Evolutionary conservation across 2,797 vertebrate species (phyloP).

Genomic region (Phrynocephalus vlangalii): DNA sequence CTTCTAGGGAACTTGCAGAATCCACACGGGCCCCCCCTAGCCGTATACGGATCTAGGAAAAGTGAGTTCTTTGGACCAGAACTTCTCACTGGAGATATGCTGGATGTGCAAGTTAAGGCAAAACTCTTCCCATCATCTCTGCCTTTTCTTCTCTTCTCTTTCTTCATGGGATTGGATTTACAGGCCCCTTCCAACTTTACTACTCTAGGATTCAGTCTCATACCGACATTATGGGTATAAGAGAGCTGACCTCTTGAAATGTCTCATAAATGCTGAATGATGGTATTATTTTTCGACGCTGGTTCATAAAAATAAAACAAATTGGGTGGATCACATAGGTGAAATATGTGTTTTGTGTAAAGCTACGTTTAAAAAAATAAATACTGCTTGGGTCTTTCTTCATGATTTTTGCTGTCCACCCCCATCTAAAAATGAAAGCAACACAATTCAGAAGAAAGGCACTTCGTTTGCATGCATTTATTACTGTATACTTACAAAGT

Average conservation of each 20-base stretch:
- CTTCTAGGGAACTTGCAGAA: not conserved
- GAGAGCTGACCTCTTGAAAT: not conserved
- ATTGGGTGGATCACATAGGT: constrained; percentile 33
- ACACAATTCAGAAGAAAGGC: constrained; percentile 12
- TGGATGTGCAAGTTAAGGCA: not conserved
- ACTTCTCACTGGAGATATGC: too few relatives aligned
- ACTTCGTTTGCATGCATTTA: constrained; percentile 9
- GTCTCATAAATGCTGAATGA: not conserved
- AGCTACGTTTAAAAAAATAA: constrained; percentile 32
- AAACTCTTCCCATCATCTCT: not conserved
- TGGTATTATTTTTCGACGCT: not conserved
- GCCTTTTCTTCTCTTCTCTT: too few relatives aligned
- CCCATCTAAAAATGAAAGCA: not conserved
- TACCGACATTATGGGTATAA: not conserved
- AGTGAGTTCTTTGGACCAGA: too few relatives aligned
- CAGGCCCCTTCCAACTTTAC: too few relatives aligned
- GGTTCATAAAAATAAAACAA: not conserved
- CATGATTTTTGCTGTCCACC: not conserved
- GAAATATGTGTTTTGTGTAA: constrained; percentile 29
- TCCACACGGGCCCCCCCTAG: too few relatives aligned
- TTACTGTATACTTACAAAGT: constrained; percentile 51
- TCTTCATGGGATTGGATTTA: too few relatives aligned
- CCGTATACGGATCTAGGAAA: not conserved
- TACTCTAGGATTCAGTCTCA: too few relatives aligned
- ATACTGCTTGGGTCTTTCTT: not conserved